Conservation (phyloP, 2,888 invertebrate species). For the Protodeltote pygarga region DNA sequence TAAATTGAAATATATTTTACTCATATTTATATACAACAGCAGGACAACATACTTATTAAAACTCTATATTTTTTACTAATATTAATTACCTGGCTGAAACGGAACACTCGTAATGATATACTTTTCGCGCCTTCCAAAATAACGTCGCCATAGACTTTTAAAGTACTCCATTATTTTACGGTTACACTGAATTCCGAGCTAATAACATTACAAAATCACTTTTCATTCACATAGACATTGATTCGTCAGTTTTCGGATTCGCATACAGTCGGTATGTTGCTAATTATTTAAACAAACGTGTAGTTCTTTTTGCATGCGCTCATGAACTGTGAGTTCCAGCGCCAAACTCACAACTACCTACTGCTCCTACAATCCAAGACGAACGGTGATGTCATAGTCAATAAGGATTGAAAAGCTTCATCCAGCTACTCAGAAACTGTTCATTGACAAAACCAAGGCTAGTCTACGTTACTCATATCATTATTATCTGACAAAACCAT, state of each 20-base stretch:
- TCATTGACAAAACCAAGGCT: conserved; percentile 62
- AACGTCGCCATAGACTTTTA: conserved; percentile 74
- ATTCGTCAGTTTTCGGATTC: conserved; percentile 32
- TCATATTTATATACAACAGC: too few relatives aligned
- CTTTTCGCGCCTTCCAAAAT: conserved; percentile 71
- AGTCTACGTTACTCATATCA: conserved; percentile 59
- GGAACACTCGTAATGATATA: conserved; percentile 77
- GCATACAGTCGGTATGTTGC: conserved; percentile 53
- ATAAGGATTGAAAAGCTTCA: conserved; percentile 67
- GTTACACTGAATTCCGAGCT: conserved; percentile 34
- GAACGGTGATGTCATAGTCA: conserved; percentile 78
- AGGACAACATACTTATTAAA: too few relatives aligned
- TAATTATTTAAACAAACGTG: conserved; percentile 75
- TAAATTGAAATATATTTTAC: background rate
- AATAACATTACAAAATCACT: conserved; percentile 43
- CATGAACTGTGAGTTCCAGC: conserved; percentile 69
- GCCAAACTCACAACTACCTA: conserved; percentile 61
- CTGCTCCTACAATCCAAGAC: conserved; percentile 64
- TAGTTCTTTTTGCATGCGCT: conserved; percentile 66
- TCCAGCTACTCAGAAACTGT: conserved; percentile 65
- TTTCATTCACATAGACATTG: conserved; percentile 17
- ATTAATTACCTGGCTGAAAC: conserved; percentile 75
- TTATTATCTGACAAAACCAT: conserved; percentile 46
- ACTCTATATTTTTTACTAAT: background rate
- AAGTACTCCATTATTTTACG: conserved; percentile 70